Evolutionary conservation across 2,113 vertebrate species (phyloP), one percentile per base, ranked within the genome.

Genomic region (Strigops habroptila): DNA sequence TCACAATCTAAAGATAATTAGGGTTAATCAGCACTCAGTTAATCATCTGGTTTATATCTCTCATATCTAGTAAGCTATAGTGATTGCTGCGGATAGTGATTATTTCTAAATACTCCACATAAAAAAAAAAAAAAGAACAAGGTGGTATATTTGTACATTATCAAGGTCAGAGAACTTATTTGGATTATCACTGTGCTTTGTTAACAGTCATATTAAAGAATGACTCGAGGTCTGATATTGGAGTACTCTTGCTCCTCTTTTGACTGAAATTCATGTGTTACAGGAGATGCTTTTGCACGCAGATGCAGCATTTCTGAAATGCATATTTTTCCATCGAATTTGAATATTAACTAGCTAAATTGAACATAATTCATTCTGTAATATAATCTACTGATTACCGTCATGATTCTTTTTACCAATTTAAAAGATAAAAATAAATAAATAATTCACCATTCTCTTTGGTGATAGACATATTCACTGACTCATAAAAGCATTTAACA

Each of bases 171-270:
- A 79, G 5, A 31, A 1, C 0, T 64, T 53, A 23, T 73, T 55
- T 55, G 9, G 6, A 51, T 69, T 43, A 55, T 63, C 0, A 1
- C 1, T 46, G 5, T 60, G 6, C 2, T 71, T 71, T 71, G 3
- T 33, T 67, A 64, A 37, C 5, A 60, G 14, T 55, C 14, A 22
- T 52, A 19, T 78, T 74, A 65, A 77, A 51, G 49, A 81, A 23
- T 51, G 23, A 63, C 12, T 84, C 88, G 59, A 67, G 12, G 14
- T 41, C 23, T 82, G 43, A n/a, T 37, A 6, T 4, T 59, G 24
- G 9, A 35, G 14, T n/a, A 44, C 8, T 41, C 7, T 30, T 79
- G 9, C 8, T 82, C 13, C 8, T 74, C 18, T 35, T 74, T 52
- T 74, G n/a, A 28, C 23, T 59, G 27, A 74, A 14, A 46, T 49